A percentile compares a stretch with the other conserved stretches of the same genome.
phyloP scores from a whole-genome alignment of 2,888 invertebrate genomes.

The Phania funesta region DNA sequence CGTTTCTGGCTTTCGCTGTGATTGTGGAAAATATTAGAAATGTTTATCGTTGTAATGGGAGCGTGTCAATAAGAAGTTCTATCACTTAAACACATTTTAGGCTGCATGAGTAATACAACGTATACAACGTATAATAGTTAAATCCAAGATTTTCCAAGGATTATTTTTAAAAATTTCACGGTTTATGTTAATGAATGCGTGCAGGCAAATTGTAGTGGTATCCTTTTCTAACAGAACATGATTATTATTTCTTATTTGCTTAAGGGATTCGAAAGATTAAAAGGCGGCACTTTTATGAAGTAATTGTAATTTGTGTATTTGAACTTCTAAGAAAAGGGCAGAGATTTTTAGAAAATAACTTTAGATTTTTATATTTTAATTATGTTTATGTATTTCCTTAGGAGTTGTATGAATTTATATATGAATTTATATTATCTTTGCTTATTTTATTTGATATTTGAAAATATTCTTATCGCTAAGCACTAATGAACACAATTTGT shows the following conservation, averaged over 20 bases:
- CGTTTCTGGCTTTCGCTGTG: not conserved
- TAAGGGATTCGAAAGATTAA: not conserved
- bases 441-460: not conserved
- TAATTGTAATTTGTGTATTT: not conserved
- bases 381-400: not conserved
- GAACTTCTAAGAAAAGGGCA: not conserved
- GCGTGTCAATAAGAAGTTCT: constrained; percentile 43
- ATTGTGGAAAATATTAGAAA: not conserved
- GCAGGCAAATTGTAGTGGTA: constrained; percentile 25
- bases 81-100: constrained; percentile 16
- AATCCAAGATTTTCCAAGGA: constrained; percentile 43
- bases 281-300: not conserved
- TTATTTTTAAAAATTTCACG: constrained; percentile 30
- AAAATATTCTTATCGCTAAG: constrained; percentile 30
- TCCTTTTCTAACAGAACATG: constrained; percentile 3
- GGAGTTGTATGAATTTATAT: constrained; percentile 14
- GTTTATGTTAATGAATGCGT: constrained; percentile 20
- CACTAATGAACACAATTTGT: constrained; percentile 66
- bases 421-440: not conserved
- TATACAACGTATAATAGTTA: too few species aligned
- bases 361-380: not conserved
- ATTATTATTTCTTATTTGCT: constrained; percentile 16
- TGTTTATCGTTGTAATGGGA: not conserved
- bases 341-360: constrained; percentile 13
- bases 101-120: not conserved